Evolutionary conservation across 1,140 invertebrate species (phyloP), one percentile per base, ranked within the genome.

Genomic region (Macrostomum lignano): DNA sequence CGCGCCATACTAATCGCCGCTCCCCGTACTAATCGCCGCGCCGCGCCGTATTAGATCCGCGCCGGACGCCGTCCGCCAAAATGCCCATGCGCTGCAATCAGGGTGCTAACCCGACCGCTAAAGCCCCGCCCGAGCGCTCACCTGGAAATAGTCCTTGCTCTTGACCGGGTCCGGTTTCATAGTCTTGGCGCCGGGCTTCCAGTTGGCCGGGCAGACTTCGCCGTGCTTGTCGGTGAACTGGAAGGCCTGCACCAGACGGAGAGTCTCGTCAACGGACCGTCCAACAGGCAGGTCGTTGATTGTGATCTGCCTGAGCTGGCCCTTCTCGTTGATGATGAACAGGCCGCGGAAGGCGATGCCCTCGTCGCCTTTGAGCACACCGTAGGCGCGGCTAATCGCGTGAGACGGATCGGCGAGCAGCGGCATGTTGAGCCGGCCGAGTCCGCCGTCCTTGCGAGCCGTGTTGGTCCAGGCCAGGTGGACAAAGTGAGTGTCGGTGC

Each of bases 401-500:
- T 67, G 62, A 22, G 69, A 79, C 52, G 88, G 91, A 55, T 98
- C 91, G 36, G 84, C 72, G 37, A 98, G 60, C 13, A 98, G 58
- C 2, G 91, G 86, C 46, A 96, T 93, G 32, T 81, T 72, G 75
- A 98, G 81, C 36, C 70, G 65, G 5, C 88, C 88, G 17, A 96
- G 62, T 43, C 91, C 88, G 46, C 79, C 91, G 48, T 88, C 68
- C 50, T 94, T 91, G 21, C 86, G 68, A 3, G 81, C 70, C 1
- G 76, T 3, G 17, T 36, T 25, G 17, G 34, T 59, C 79, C 79
- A 88, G 4, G 79, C 79, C 42, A 84, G 65, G 52, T 88, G 79
- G 28, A 67, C 70, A 58, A 75, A 86, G 49, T 84, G 75, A 23
- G 73, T 77, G 58, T 86, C 79, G 21, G 74, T 79, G 24, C 76